Evolutionary conservation across 2,888 invertebrate genomes (phyloP).

Genomic region (Ennomos quercinarius): DNA sequence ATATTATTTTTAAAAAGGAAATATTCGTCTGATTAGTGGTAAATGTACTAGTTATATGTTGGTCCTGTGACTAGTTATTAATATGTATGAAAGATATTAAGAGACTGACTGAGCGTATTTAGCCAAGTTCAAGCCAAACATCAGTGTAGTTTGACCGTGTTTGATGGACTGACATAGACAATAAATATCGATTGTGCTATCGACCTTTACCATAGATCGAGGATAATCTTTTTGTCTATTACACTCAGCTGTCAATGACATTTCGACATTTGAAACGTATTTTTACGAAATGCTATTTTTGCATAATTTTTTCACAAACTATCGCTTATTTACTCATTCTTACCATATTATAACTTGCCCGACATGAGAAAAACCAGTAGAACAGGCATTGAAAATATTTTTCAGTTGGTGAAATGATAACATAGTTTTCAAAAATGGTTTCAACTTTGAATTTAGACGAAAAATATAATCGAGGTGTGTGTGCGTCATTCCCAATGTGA

Average conservation of each 20-base stretch:
- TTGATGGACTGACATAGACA: neutral
- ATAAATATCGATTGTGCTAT: slow-evolving; percentile 61
- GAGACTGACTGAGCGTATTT: no score
- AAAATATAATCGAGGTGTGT: slow-evolving; percentile 78
- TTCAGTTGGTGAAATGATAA: slow-evolving; percentile 36
- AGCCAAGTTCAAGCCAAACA: no score
- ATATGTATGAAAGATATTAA: no score
- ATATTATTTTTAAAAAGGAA: no score
- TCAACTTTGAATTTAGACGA: slow-evolving; percentile 78
- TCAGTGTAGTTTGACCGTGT: no score
- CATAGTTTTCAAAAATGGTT: slow-evolving; percentile 64
- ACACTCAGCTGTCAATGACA: slow-evolving; percentile 80
- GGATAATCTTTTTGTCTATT: slow-evolving; percentile 63
- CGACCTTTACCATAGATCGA: slow-evolving; percentile 74
- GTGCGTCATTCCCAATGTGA: slow-evolving; percentile 48
- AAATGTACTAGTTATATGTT: no score
- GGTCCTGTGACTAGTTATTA: no score
- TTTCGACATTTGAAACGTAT: slow-evolving; percentile 69
- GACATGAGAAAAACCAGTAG: slow-evolving; percentile 3
- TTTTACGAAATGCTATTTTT: slow-evolving; percentile 65
- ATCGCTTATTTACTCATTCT: slow-evolving; percentile 27
- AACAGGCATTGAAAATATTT: slow-evolving; percentile 19
- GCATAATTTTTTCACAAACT: slow-evolving; percentile 44
- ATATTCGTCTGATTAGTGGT: no score
- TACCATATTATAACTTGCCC: slow-evolving; percentile 32